Conservation (phyloP, 53 echinoderm and acorn worm species). For the Zoroaster sp. region DNA sequence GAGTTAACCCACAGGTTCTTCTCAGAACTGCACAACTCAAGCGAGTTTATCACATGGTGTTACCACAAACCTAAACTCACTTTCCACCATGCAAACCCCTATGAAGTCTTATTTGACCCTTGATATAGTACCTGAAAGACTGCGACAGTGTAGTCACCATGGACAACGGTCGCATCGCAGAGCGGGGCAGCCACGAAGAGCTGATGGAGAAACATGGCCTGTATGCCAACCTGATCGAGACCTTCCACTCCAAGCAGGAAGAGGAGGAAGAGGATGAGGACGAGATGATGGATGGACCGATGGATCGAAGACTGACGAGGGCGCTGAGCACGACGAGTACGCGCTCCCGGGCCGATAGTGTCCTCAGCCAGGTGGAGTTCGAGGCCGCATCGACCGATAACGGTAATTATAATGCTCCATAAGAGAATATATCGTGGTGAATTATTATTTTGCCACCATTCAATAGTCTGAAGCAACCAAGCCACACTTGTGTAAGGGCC, state of each 20-base stretch:
- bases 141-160: constrained; percentile 77
- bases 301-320: constrained; percentile 4
- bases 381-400: constrained; percentile 32
- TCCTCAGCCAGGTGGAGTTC: constrained; percentile 29
- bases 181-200: constrained; percentile 68
- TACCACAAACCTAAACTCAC: background rate
- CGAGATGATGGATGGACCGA: background rate
- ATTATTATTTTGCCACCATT: too few species aligned
- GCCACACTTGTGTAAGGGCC: too few species aligned
- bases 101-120: background rate
- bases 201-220: constrained; percentile 69
- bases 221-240: constrained; percentile 78
- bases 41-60: too few species aligned
- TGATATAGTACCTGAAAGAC: constrained; percentile 82
- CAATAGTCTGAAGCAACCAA: too few species aligned
- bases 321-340: constrained; percentile 37
- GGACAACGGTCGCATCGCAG: constrained; percentile 72
- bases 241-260: constrained; percentile 80
- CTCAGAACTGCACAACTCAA: too few species aligned
- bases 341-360: constrained; percentile 45
- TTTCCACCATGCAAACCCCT: background rate
- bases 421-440: too few species aligned
- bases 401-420: too few species aligned
- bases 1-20: too few species aligned
- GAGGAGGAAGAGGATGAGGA: constrained; percentile 58